Evolutionary conservation across 2,113 vertebrate genomes (phyloP).

Genomic region (Nestor notabilis): DNA sequence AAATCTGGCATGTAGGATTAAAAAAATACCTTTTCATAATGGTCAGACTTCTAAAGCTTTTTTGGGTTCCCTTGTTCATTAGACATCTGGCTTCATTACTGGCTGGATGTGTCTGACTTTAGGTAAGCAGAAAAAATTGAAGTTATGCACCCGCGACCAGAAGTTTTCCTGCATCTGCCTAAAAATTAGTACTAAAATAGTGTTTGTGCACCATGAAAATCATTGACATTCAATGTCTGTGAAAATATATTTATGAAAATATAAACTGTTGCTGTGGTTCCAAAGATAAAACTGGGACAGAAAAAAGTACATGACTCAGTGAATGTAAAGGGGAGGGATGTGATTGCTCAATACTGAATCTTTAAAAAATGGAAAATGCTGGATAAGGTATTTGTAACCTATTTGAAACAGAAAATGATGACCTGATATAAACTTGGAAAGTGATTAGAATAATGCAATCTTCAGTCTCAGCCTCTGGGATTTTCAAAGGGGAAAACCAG

Average conservation of each 20-base stretch:
- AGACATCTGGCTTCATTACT: not conserved
- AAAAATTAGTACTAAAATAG: not conserved
- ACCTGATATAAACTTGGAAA: not conserved
- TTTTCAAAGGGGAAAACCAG: not conserved
- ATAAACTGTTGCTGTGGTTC: not conserved
- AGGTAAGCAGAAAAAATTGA: not conserved
- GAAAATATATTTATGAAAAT: not conserved
- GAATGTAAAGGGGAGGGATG: not conserved
- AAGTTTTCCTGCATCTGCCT: not conserved
- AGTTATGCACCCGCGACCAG: not conserved
- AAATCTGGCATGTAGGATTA: constrained; percentile 22
- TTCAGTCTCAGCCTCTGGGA: not conserved
- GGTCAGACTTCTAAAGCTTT: not conserved
- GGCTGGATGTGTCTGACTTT: not conserved
- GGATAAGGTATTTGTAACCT: not conserved
- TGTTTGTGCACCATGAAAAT: not conserved
- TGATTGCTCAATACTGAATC: fast-evolving
- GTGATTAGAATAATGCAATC: not conserved
- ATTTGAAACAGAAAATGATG: not conserved
- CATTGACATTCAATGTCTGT: not conserved
- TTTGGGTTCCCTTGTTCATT: not conserved
- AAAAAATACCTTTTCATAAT: not conserved
- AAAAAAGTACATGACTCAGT: not conserved
- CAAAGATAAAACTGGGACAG: not conserved
- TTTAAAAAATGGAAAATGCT: not conserved